Evolutionary conservation across 2,888 invertebrate genomes (phyloP).

Genomic region (Chymomyza procnemis): DNA sequence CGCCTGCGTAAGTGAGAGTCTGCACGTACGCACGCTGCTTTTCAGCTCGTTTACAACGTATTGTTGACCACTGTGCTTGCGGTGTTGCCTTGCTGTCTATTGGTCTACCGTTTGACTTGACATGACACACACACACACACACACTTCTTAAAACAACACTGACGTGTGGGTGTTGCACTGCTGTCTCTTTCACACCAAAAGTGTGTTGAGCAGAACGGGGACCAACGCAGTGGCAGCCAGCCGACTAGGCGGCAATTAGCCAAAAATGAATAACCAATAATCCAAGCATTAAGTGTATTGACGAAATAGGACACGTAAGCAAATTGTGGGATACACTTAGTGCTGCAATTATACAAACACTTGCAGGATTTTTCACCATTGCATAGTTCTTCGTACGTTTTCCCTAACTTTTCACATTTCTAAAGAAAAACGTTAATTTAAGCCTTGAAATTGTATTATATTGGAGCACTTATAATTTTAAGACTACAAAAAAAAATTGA

Average conservation of each 20-base stretch:
- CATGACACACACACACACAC: no score
- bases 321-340: background rate
- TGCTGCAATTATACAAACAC: no score
- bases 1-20: constrained; percentile 20
- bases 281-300: background rate
- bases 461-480: no score
- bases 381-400: no score
- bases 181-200: background rate
- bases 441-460: no score
- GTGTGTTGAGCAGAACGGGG: background rate
- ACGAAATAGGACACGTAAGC: background rate
- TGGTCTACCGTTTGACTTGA: background rate
- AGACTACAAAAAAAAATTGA: no score
- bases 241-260: background rate
- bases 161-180: background rate
- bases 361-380: no score
- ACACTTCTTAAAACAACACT: background rate
- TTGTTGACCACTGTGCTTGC: background rate
- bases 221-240: background rate
- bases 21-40: constrained; percentile 41
- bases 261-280: background rate
- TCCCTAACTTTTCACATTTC: no score
- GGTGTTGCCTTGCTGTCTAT: background rate
- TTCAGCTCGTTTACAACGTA: background rate
- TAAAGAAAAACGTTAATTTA: no score